These are phyloP conservation scores for Meteorus sp. DNA, from an alignment of 1,140 invertebrate species.

Conservation along the genomic window DNA sequence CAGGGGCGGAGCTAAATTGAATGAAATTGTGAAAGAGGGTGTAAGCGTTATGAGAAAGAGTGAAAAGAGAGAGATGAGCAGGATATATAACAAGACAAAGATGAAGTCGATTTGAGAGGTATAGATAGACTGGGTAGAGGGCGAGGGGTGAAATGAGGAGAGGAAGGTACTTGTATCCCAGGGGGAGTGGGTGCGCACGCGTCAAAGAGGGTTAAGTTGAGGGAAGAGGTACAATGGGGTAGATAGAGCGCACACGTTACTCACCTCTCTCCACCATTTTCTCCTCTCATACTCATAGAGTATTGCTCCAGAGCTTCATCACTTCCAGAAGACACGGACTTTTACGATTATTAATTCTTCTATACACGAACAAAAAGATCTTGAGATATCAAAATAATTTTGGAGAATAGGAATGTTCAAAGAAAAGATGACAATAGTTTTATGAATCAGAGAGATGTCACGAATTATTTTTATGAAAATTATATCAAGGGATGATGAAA, in stretches of 20 bases:
- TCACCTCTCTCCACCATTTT: too few relatives aligned
- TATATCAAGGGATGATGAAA: too few relatives aligned
- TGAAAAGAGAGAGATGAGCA: constrained; percentile 7
- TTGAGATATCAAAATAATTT: too few relatives aligned
- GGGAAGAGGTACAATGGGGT: constrained; percentile 14
- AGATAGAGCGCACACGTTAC: too few relatives aligned
- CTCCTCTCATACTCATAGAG: constrained; percentile 33
- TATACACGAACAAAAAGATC: too few relatives aligned
- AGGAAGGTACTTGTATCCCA: not conserved
- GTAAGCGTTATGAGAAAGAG: constrained; percentile 33
- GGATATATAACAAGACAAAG: too few relatives aligned
- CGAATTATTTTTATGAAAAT: too few relatives aligned
- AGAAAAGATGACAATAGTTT: too few relatives aligned
- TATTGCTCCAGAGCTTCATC: constrained; percentile 44
- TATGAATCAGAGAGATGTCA: too few relatives aligned
- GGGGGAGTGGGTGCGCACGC: constrained; percentile 22
- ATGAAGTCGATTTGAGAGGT: too few relatives aligned
- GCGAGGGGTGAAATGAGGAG: not conserved
- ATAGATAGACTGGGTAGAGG: constrained; percentile 8
- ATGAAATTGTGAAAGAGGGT: constrained; percentile 34
- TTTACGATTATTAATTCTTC: constrained; percentile 49
- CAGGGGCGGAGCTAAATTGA: constrained; percentile 32
- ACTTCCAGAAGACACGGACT: constrained; percentile 41
- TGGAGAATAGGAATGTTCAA: too few relatives aligned
- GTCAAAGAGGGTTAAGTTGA: constrained; percentile 13